Base-by-base conservation (phyloP, 2,888 invertebrate species). In the Anorthoa munda region DNA sequence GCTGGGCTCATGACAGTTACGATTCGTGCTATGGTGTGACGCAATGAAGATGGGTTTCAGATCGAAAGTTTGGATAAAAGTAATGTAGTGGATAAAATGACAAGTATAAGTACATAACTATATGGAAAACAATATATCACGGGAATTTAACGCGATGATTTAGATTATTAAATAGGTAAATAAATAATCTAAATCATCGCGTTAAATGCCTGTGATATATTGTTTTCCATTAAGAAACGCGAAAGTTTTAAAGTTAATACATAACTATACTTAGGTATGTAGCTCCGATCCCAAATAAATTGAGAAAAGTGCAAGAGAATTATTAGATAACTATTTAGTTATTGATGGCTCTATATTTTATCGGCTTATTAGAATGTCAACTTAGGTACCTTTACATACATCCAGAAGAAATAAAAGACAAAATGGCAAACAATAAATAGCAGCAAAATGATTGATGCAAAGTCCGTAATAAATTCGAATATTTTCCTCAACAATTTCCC, bases 31-130 rank as follows among this genome's bases (percentile, higher is more conserved):
- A 56, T 17, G 4, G 11, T 50, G 59, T 82, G 72, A 77, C 58
- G 83, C 50, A 77, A 80, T 66, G 21, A 56, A 56, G 68, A 75
- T 74, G 69, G 23, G 59, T 31, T 45, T 50, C 61, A 72, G 72
- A 81, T 75, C 13, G 61, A 78, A 77, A 73, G 68, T 66, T 59
- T 51, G 15, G 63, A 73, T 72, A 59, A 50, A 51, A 23, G 45
- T 31, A 46, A 78, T 51, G 45, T 31, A 7, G 50, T 56, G 46
- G 17, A 60, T 55, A 17, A 31, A 53, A 48, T 26, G 48, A 15
- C 21, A 21, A 39, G 39, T 39, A 39, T 39, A 39, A 9, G 39
- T 9, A 39, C 39, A 9, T 15, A 45, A 58, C n/a, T n/a, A 15
- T 55, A 23, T n/a, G n/a, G n/a, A n/a, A n/a, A n/a, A n/a, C n/a